These are phyloP conservation scores for Mesorhabditis sp. DNA, from an alignment of 2,888 invertebrate genomes.

Conservation along the genomic window DNA sequence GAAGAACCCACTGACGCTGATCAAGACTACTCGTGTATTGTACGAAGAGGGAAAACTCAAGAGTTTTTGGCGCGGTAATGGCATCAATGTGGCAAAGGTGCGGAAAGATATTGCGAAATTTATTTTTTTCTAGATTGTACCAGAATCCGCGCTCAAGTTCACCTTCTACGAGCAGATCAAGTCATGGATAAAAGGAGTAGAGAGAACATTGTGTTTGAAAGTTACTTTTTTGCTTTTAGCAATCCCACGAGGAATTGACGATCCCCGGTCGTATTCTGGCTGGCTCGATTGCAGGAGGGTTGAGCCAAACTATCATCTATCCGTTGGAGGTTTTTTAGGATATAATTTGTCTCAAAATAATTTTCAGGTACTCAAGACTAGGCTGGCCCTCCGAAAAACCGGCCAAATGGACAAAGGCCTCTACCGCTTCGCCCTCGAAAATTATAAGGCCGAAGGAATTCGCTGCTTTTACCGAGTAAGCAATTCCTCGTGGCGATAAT, in stretches of 20 bases:
- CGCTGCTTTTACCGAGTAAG: conserved; percentile 74
- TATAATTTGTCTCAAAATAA: neutral
- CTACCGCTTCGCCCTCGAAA: conserved; percentile 81
- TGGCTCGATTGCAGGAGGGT: conserved; percentile 75
- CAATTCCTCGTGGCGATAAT: neutral
- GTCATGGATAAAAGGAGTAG: neutral
- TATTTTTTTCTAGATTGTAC: conserved; percentile 77
- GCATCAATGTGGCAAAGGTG: conserved; percentile 76
- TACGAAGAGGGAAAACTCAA: conserved; percentile 71
- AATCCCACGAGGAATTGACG: neutral
- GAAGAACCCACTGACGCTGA: conserved; percentile 49
- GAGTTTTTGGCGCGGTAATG: conserved; percentile 94
- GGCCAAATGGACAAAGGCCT: conserved; percentile 82
- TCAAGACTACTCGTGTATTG: conserved; percentile 18
- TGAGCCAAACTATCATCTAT: conserved; percentile 92
- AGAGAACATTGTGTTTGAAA: neutral
- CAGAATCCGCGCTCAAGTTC: conserved; percentile 94
- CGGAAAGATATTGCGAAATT: neutral
- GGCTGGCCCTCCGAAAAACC: conserved; percentile 88
- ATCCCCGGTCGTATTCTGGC: neutral
- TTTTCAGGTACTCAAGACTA: conserved; percentile 81
- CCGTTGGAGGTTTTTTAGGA: conserved; percentile 75
- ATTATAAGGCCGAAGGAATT: conserved; percentile 79
- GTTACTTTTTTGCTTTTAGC: neutral
- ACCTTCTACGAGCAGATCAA: conserved; percentile 85